Percentiles rank a stretch among this genome's conserved stretches.
phyloP scores from a whole-genome alignment of 2,797 vertebrate genomes.

The Scolopax rusticola region DNA sequence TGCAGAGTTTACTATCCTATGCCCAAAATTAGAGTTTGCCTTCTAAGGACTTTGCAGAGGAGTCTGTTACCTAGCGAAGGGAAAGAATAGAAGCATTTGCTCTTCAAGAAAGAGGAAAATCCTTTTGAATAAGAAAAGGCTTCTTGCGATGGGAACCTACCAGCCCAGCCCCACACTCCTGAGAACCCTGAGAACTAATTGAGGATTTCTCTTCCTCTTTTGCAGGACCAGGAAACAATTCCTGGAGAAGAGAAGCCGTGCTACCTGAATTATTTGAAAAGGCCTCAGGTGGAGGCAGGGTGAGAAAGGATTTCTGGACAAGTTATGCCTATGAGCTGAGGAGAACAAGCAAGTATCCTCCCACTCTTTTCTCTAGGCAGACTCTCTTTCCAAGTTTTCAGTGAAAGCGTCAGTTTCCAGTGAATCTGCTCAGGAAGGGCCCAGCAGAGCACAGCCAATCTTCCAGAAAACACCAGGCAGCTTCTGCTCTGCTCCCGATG shows the following conservation, averaged over 20 bases:
- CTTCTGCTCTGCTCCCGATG: rapidly evolving
- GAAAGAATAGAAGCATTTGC: neutral
- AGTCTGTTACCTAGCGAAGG: neutral
- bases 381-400: conserved; percentile 16
- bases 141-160: neutral
- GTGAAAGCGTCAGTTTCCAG: neutral
- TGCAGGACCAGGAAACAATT: conserved; percentile 9
- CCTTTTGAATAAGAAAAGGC: neutral
- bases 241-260: neutral
- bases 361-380: conserved; percentile 62
- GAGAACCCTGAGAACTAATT: neutral
- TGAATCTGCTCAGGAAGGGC: neutral
- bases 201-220: conserved; percentile 3
- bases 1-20: neutral
- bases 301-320: conserved; percentile 60
- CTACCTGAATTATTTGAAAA: conserved; percentile 38
- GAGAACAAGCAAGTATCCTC: conserved; percentile 46
- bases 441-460: rapidly evolving
- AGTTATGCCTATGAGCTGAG: conserved; percentile 38
- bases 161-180: neutral
- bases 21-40: conserved; percentile 16
- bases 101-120: neutral
- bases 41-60: conserved; percentile 2
- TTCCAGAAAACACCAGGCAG: neutral
- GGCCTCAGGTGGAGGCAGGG: conserved; percentile 60